A percentile compares a stretch with the other conserved stretches of the same genome.
phyloP scores from a whole-genome alignment of 2,113 vertebrate genomes.

The Gopherus flavomarginatus region DNA sequence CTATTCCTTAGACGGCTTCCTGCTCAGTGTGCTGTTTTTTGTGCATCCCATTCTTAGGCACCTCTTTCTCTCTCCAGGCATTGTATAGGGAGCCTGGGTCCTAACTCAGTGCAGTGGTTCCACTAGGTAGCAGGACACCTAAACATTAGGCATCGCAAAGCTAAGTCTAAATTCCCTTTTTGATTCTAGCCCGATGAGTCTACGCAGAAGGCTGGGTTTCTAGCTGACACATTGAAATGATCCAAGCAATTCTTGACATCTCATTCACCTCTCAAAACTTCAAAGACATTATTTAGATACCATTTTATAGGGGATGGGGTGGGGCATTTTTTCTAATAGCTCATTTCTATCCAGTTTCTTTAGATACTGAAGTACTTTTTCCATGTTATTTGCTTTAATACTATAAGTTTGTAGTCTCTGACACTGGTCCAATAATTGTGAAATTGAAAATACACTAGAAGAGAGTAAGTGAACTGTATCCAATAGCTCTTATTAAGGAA shows the following conservation, averaged over 20 bases:
- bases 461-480: conserved; percentile 17
- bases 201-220: conserved; percentile 31
- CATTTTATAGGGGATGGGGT: neutral
- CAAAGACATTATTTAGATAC: neutral
- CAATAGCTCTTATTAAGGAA: conserved; percentile 40
- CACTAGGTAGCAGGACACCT: neutral
- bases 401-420: conserved; percentile 56
- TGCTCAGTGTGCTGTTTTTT: no score
- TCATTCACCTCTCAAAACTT: neutral
- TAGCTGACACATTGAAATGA: conserved; percentile 12
- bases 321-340: neutral
- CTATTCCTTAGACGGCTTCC: neutral
- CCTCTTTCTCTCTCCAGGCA: no score
- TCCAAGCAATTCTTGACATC: neutral
- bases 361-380: conserved; percentile 23
- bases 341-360: conserved; percentile 27
- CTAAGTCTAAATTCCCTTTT: neutral
- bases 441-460: conserved; percentile 55
- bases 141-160: neutral
- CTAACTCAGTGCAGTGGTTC: neutral
- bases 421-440: conserved; percentile 52
- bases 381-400: conserved; percentile 49
- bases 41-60: no score
- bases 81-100: no score
- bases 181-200: neutral